Evolutionary conservation across 2,797 vertebrate species (phyloP).

Genomic region (Eremophila alpestris): DNA sequence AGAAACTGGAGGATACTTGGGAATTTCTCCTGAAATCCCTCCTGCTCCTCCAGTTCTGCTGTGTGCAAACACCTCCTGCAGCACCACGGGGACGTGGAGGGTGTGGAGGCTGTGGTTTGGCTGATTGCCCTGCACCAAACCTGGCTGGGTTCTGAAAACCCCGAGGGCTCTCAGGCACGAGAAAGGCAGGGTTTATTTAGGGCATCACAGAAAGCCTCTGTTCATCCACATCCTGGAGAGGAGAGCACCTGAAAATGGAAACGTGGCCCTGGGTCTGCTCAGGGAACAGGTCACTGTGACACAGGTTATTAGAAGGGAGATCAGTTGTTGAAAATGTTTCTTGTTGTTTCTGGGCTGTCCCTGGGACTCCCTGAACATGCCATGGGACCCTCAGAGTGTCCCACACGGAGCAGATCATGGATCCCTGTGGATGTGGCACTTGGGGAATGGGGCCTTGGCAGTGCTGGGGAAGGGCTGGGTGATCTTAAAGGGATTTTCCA

Average conservation of each 20-base stretch:
- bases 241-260: background rate
- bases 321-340: background rate
- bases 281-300: background rate
- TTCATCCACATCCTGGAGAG: background rate
- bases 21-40: background rate
- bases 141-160: background rate
- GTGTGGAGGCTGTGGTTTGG: background rate
- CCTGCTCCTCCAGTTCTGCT: background rate
- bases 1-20: background rate
- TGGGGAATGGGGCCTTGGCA: too few relatives aligned
- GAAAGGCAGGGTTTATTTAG: constrained; percentile 15
- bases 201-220: constrained; percentile 9
- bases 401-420: background rate
- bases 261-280: background rate
- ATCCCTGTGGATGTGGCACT: too few relatives aligned
- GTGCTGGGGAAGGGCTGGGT: too few relatives aligned
- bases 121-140: background rate
- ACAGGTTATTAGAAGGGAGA: fast-evolving
- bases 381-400: fast-evolving
- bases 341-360: background rate
- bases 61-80: background rate
- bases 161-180: background rate
- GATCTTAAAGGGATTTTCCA: too few relatives aligned
- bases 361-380: fast-evolving
- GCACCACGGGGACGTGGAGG: background rate